A percentile compares a stretch with the other conserved stretches of the same genome.
Conservation (phyloP, 1,140 invertebrate species). For the Euschistus heros region DNA sequence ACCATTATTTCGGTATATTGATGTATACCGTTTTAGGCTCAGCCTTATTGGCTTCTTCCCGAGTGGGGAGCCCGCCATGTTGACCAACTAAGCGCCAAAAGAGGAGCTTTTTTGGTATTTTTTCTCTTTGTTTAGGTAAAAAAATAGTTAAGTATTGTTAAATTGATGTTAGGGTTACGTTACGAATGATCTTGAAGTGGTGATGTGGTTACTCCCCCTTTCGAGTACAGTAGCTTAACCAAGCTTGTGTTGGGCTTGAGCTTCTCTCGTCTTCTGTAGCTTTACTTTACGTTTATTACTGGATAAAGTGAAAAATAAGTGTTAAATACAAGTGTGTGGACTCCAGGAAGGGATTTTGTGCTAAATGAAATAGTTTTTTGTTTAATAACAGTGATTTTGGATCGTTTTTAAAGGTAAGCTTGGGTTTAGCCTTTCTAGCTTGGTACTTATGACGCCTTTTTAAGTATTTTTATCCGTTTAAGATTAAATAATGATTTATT, state of each 20-base stretch:
- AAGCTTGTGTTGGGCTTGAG: conserved; percentile 26
- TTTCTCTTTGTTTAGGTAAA: neutral
- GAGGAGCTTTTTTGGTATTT: conserved; percentile 19
- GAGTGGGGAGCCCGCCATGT: conserved; percentile 41
- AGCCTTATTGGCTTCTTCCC: conserved; percentile 39
- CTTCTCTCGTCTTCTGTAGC: conserved; percentile 13
- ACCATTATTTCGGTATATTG: neutral
- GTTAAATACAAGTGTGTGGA: neutral
- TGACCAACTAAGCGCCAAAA: conserved; percentile 33
- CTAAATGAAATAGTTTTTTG: conserved; percentile 3
- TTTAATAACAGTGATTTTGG: conserved; percentile 8
- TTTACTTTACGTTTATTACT: neutral
- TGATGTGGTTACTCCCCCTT: conserved; percentile 24
- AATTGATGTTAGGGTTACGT: neutral
- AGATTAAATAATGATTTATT: neutral
- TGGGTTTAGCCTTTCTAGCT: conserved; percentile 15
- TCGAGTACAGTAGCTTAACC: conserved; percentile 15
- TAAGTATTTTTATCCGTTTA: neutral
- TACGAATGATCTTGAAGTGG: neutral
- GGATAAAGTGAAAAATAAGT: neutral
- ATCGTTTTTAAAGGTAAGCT: conserved; percentile 15
- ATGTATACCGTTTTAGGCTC: conserved; percentile 27
- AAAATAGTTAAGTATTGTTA: neutral
- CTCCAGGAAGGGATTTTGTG: neutral
- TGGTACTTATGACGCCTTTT: neutral